Evolutionary conservation across 2,113 vertebrate genomes (phyloP).

Genomic region (mouse (Mus musculus)): DNA sequence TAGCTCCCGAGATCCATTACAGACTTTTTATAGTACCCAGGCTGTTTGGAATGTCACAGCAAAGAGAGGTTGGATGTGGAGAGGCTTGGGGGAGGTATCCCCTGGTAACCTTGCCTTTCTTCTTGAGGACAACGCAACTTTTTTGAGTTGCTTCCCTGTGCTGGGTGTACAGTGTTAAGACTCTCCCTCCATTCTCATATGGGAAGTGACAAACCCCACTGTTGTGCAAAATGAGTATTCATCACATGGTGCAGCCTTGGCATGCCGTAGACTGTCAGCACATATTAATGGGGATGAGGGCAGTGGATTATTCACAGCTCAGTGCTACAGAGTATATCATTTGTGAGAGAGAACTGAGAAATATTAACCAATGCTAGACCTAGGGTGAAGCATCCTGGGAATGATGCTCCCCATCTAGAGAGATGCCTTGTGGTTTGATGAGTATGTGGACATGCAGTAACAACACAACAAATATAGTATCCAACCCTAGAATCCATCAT

Average conservation of each 20-base stretch:
- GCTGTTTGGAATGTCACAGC: background rate
- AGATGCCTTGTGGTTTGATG: background rate
- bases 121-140: background rate
- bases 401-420: background rate
- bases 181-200: background rate
- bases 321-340: background rate
- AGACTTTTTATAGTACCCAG: background rate
- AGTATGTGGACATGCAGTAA: background rate
- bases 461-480: no score
- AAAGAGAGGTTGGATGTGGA: accelerated
- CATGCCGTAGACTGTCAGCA: background rate
- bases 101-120: background rate
- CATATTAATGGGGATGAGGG: background rate
- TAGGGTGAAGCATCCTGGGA: background rate
- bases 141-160: background rate
- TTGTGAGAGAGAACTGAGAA: background rate
- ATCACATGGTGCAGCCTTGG: background rate
- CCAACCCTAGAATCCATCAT: background rate
- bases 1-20: background rate
- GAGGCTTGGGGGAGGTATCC: background rate
- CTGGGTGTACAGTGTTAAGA: background rate
- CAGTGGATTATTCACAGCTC: background rate
- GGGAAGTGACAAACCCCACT: no score
- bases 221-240: background rate
- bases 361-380: background rate